Evolutionary conservation across 2,797 vertebrate genomes (phyloP).

Genomic region (Phaenicophaeus curvirostris): DNA sequence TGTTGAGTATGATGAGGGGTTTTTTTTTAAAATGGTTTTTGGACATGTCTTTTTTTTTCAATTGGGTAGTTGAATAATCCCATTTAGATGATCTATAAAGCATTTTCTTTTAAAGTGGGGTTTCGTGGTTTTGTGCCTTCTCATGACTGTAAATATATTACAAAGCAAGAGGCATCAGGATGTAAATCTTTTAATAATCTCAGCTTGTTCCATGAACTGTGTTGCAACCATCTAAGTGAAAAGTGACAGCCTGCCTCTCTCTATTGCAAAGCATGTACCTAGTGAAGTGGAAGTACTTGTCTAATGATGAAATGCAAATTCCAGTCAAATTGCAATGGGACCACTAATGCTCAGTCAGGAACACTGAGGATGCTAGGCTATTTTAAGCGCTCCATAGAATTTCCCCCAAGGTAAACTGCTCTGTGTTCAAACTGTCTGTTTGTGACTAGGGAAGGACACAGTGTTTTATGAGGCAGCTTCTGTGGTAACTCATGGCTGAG

Average conservation of each 20-base stretch:
- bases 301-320: slow-evolving; percentile 12
- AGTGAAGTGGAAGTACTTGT: neutral
- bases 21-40: neutral
- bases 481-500: neutral
- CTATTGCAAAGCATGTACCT: neutral
- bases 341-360: neutral
- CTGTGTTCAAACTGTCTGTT: neutral
- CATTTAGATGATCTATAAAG: neutral
- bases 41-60: neutral
- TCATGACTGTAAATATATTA: neutral
- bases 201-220: neutral
- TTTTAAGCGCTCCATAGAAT: neutral
- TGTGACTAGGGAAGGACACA: neutral
- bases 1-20: fast-evolving
- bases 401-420: neutral
- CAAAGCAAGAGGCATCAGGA: neutral
- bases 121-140: neutral
- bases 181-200: slow-evolving; percentile 6
- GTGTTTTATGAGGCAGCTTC: neutral
- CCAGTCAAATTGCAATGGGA: neutral
- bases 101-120: neutral
- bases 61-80: neutral
- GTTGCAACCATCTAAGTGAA: neutral
- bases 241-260: neutral
- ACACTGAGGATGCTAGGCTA: neutral